Evolutionary conservation across 2,113 vertebrate genomes (phyloP).

Genomic region (Octodon degus): DNA sequence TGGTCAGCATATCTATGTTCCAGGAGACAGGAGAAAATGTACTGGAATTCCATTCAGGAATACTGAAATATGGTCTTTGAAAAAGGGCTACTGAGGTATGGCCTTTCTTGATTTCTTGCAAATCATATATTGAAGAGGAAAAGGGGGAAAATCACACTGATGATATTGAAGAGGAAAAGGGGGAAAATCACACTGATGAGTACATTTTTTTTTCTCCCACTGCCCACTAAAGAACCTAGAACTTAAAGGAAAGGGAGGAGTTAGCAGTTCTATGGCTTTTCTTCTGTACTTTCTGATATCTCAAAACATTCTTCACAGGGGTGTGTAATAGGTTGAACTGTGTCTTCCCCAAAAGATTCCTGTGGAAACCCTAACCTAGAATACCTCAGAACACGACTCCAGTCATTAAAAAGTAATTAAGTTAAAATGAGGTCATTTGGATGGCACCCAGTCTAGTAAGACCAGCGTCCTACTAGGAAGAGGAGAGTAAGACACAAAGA

Average conservation of each 20-base stretch:
- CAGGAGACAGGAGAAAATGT: not conserved
- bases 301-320: not conserved
- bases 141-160: not conserved
- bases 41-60: conserved; percentile 18
- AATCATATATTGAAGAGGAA: conserved; percentile 65
- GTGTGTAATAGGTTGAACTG: not conserved
- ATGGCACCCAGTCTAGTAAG: not conserved
- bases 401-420: not conserved
- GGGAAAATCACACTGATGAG: not conserved
- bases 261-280: not conserved
- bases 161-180: conserved; percentile 49
- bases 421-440: not conserved
- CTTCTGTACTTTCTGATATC: not conserved
- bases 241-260: not conserved
- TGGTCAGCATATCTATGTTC: not conserved
- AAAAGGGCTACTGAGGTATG: not conserved
- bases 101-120: not conserved
- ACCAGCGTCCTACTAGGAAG: not conserved
- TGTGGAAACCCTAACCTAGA: not conserved
- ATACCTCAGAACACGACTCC: not conserved
- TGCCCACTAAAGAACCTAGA: not conserved
- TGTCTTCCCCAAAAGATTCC: not conserved
- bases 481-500: not conserved
- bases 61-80: not conserved
- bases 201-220: not conserved